Conservation (phyloP, 2,113 vertebrate genomes). For the Archilochus colubris region DNA sequence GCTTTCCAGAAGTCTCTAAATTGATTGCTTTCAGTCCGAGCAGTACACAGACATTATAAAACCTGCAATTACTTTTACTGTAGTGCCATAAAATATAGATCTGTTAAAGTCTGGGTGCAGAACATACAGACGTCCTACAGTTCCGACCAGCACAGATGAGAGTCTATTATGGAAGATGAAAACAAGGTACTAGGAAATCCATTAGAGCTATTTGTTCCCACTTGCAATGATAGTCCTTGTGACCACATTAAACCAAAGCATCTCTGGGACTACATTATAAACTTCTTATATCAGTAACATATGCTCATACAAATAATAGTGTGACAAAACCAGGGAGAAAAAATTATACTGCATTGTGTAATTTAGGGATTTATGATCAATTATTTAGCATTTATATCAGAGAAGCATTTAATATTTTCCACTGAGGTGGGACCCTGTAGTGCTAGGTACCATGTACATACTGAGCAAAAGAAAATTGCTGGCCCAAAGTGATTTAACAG, state of each 20-base stretch:
- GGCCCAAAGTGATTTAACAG: not conserved
- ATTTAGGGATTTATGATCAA: constrained; percentile 33
- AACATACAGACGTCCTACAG: constrained; percentile 52
- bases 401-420: not conserved
- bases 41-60: constrained; percentile 57
- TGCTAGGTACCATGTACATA: not conserved
- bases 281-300: constrained; percentile 25
- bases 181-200: constrained; percentile 73
- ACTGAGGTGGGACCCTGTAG: not conserved
- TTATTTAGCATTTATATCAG: constrained; percentile 39
- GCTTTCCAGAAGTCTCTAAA: constrained; percentile 62
- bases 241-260: constrained; percentile 37
- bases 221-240: constrained; percentile 31
- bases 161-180: constrained; percentile 71
- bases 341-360: not conserved
- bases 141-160: constrained; percentile 69
- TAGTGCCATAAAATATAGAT: constrained; percentile 73
- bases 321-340: constrained; percentile 32
- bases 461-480: fast-evolving
- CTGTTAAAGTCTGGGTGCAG: constrained; percentile 68
- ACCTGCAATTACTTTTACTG: constrained; percentile 71
- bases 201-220: constrained; percentile 63
- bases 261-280: constrained; percentile 21
- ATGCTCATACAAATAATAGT: constrained; percentile 35
- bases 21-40: constrained; percentile 67